Evolutionary conservation across 2,113 vertebrate genomes (phyloP).

Genomic region (Bos taurus): DNA sequence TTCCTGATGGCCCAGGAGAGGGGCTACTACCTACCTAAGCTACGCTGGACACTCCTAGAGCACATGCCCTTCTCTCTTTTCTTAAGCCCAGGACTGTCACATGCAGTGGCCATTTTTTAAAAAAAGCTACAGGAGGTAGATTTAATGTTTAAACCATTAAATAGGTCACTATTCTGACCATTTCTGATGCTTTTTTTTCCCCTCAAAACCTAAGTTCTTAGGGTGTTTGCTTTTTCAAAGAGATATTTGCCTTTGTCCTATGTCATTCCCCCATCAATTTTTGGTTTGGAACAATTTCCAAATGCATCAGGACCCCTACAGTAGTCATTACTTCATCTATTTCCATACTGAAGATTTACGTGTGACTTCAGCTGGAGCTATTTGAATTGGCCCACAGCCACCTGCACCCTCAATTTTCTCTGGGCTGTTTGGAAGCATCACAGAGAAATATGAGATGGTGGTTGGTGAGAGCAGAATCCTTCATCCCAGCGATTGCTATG

Average conservation of each 20-base stretch:
- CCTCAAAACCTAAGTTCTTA: background rate
- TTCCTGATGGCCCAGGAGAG: background rate
- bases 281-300: background rate
- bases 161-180: background rate
- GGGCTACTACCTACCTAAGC: background rate
- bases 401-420: slow-evolving; percentile 23
- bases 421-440: background rate
- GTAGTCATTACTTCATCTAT: slow-evolving; percentile 8
- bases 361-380: background rate
- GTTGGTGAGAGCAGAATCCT: background rate
- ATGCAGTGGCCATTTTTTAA: background rate
- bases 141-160: background rate
- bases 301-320: background rate
- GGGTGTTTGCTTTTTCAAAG: background rate
- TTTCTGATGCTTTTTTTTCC: background rate
- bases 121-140: slow-evolving; percentile 3
- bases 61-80: background rate
- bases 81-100: background rate
- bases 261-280: background rate
- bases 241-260: background rate
- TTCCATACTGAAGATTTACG: slow-evolving; percentile 16
- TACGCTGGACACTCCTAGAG: background rate
- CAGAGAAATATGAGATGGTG: slow-evolving; percentile 37
- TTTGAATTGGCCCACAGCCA: slow-evolving; percentile 39
- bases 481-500: background rate